phyloP scores from a whole-genome alignment of 2,113 vertebrate species.

The Noctilio leporinus region DNA sequence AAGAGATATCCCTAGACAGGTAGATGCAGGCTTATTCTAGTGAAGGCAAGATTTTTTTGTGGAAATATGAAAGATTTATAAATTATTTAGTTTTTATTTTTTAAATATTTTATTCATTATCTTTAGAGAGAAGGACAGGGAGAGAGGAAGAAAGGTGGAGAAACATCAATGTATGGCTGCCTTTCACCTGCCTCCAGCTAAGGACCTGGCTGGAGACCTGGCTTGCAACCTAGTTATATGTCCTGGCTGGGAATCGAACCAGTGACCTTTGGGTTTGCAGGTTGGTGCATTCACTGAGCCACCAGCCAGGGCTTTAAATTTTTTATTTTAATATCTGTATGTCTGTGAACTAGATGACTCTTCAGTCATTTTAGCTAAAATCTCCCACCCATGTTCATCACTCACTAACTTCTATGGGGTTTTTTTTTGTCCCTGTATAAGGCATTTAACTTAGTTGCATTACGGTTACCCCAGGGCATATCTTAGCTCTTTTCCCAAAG shows the following conservation, averaged over 20 bases:
- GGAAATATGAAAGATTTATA: neutral
- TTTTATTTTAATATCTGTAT: slow-evolving; percentile 33
- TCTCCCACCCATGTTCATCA: neutral
- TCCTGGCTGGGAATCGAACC: no score
- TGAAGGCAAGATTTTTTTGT: neutral
- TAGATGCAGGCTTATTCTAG: neutral
- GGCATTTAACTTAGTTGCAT: neutral
- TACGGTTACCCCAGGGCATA: neutral
- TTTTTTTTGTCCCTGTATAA: neutral
- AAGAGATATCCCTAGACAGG: neutral
- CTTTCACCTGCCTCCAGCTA: no score
- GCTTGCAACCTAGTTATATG: no score
- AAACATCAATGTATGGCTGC: no score
- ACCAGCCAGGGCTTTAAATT: no score
- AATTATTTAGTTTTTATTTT: no score
- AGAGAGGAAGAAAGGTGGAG: no score
- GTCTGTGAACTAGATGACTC: neutral
- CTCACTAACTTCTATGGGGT: neutral
- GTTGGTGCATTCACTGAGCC: no score
- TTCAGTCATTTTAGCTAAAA: slow-evolving; percentile 39
- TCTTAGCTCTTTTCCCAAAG: neutral
- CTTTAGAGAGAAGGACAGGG: no score
- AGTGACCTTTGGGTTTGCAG: no score
- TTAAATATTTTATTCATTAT: no score
- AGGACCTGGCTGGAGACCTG: no score